These are phyloP conservation scores for Pachymerium ferrugineum DNA, from an alignment of 2,888 invertebrate genomes.

Conservation along the genomic window DNA sequence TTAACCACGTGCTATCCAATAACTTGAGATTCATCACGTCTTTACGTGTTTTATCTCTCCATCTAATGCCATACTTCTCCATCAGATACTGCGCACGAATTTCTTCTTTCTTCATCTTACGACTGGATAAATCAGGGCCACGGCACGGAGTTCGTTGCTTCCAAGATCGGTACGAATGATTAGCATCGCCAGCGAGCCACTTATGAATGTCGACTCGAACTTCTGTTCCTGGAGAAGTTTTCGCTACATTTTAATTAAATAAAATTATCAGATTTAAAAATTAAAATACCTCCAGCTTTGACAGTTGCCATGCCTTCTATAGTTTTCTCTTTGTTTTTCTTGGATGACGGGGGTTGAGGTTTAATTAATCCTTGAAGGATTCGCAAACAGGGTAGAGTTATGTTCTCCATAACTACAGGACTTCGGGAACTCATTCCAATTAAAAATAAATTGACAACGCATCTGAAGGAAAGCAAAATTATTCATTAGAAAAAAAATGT, in stretches of 20 bases:
- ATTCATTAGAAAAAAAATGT: neutral
- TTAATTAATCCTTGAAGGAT: conserved; percentile 76
- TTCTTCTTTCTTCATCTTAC: conserved; percentile 43
- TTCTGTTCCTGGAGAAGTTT: conserved; percentile 53
- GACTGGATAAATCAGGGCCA: conserved; percentile 37
- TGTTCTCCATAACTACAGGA: conserved; percentile 81
- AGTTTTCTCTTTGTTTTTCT: conserved; percentile 40
- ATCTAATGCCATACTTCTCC: conserved; percentile 69
- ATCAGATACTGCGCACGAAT: conserved; percentile 56
- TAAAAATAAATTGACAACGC: conserved; percentile 77
- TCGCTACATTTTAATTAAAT: conserved; percentile 7
- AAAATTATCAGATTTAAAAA: neutral
- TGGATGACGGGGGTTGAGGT: conserved; percentile 42
- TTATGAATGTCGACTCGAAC: conserved; percentile 65
- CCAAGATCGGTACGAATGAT: conserved; percentile 68
- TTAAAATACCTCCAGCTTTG: conserved; percentile 37
- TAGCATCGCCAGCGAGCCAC: conserved; percentile 66
- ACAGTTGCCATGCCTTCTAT: conserved; percentile 39
- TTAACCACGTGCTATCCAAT: conserved; percentile 74
- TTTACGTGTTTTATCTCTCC: conserved; percentile 53
- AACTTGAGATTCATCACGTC: conserved; percentile 56
- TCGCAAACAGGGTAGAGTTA: conserved; percentile 86
- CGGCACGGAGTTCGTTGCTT: conserved; percentile 56
- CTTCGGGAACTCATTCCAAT: conserved; percentile 53
- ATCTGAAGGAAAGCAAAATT: no score